Percentiles rank a stretch among this genome's conserved stretches.
These are phyloP conservation scores for Pseudochirops corinnae DNA, from an alignment of 2,797 vertebrate species.

Conservation along the genomic window DNA sequence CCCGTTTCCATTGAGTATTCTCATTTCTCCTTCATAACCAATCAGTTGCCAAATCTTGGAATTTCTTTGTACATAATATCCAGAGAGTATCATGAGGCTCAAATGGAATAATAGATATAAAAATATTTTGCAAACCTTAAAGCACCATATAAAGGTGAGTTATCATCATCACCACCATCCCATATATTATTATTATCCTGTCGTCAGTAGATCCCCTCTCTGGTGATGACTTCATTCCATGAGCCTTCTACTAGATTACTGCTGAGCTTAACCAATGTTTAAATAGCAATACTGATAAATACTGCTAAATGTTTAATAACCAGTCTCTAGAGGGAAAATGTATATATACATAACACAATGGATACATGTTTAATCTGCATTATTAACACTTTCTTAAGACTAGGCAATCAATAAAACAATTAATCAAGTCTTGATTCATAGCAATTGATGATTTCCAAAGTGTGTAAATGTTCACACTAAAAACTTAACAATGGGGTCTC, in stretches of 20 bases:
- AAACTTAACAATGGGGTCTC: neutral
- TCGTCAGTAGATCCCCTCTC: neutral
- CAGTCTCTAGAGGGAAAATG: neutral
- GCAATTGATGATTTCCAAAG: neutral
- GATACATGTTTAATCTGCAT: neutral
- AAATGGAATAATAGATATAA: neutral
- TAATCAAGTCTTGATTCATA: neutral
- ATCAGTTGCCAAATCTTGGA: neutral
- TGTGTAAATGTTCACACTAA: neutral
- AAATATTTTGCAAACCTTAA: neutral
- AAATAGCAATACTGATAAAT: neutral
- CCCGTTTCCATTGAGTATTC: neutral
- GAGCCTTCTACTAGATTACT: neutral
- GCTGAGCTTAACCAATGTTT: neutral
- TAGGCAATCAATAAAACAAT: neutral
- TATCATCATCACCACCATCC: neutral
- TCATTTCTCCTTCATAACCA: neutral
- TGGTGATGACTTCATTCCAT: neutral
- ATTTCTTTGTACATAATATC: neutral
- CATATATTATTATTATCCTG: neutral
- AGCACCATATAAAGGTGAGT: neutral
- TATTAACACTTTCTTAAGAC: neutral
- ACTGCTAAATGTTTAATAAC: neutral
- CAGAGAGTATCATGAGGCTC: neutral
- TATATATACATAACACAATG: neutral